Base-by-base conservation (phyloP, 2,113 vertebrate species). In the Cricetomys ansorgei region DNA sequence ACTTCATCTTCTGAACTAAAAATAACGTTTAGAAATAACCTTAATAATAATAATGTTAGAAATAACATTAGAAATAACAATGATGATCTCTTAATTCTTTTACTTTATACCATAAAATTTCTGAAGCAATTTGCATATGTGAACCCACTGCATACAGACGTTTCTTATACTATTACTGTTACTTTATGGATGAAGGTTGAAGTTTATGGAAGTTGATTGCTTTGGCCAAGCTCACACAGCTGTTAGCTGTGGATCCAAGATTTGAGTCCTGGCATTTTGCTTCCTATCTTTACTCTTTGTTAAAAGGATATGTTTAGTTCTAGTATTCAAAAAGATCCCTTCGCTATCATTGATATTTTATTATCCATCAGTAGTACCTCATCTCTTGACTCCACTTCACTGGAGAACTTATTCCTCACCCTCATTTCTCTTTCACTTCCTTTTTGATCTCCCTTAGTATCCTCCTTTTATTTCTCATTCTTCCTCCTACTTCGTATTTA, bases 41-140 rank as follows among this genome's bases (percentile, higher is more conserved):
- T 90, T 87, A 90, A 12, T 83, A 80, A 92, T 90, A 94, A 67
- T 6, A 80, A 45, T 62, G 73, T 90, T 87, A 90, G 17, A 88
- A 80, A 92, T 90, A 94, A 67, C 17, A 40, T 90, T 87, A 90
- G 17, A 88, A 80, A 92, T 90, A 94, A 67, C 9, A 80, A 45
- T 62, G 73, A 53, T 8, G 11, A 69, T n/a, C 29, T 57, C 17
- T 48, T 43, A 16, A 2, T 19, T 89, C 27, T 57, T 55, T 84
- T 77, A 27, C 48, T 79, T 17, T 43, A n/a, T 65, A 59, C 16
- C 55, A 93, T 25, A 40, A 7, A 50, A 6, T 50, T 19, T 64
- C 9, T 84, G 62, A 79, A 45, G 15, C 53, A 84, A 89, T 81
- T 89, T 94, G 23, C 59, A 40, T 19, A 40, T 69, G 69, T 75